phyloP scores from a whole-genome alignment of 2,888 invertebrate genomes.

The Pachycephus smyrnensis region DNA sequence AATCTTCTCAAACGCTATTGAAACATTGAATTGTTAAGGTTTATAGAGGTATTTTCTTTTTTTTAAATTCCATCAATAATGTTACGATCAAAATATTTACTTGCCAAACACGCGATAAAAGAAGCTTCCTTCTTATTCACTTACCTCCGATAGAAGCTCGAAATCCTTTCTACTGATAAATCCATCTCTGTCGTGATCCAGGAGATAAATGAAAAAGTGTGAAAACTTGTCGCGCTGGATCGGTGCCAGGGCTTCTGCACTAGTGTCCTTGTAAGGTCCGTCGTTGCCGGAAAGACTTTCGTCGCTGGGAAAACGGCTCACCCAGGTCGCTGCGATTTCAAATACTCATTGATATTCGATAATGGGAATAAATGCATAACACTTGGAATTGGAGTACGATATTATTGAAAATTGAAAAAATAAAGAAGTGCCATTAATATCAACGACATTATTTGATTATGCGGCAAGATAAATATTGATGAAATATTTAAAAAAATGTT shows the following conservation, averaged over 20 bases:
- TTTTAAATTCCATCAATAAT: not conserved
- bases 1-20: constrained; percentile 77
- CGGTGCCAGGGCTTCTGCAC: constrained; percentile 67
- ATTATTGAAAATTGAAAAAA: too few species aligned
- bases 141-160: constrained; percentile 76
- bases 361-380: not conserved
- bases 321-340: constrained; percentile 76
- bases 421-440: too few species aligned
- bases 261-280: constrained; percentile 16
- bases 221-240: constrained; percentile 78
- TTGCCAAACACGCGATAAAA: not conserved
- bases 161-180: constrained; percentile 79
- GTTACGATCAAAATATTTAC: not conserved
- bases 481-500: too few species aligned
- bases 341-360: not conserved
- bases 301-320: constrained; percentile 76
- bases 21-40: constrained; percentile 33
- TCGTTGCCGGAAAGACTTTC: constrained; percentile 60
- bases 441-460: too few species aligned
- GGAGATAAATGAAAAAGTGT: constrained; percentile 77
- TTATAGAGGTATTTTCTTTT: constrained; percentile 19
- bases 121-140: constrained; percentile 15
- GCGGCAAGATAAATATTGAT: too few species aligned
- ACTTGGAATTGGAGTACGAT: too few species aligned
- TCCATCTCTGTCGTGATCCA: constrained; percentile 80